Percentiles rank a stretch among this genome's conserved stretches.
Evolutionary conservation across 1,140 invertebrate species (phyloP).

Genomic region (Drosophila subobscura): DNA sequence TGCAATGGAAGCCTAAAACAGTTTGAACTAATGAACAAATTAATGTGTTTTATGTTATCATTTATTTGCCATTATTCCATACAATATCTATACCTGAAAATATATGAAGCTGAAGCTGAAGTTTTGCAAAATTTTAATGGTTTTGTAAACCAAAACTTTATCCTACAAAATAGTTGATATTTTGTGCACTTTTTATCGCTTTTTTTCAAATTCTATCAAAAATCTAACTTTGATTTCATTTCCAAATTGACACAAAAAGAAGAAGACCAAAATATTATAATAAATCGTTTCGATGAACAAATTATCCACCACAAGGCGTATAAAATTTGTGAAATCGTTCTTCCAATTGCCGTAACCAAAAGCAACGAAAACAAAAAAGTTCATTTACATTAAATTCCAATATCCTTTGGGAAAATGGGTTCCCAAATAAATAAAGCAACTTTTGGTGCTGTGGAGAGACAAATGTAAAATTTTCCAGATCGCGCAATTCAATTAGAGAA

Average conservation of each 20-base stretch:
- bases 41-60: no score
- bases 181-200: no score
- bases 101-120: no score
- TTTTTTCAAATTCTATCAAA: no score
- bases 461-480: conserved; percentile 79
- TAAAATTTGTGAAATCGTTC: conserved; percentile 53
- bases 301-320: conserved; percentile 50
- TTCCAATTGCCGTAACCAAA: conserved; percentile 40
- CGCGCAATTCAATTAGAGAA: conserved; percentile 70
- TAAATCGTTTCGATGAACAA: conserved; percentile 58
- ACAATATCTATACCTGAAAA: no score
- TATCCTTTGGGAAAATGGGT: conserved; percentile 12
- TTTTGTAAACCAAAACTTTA: no score
- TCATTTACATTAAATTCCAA: conserved; percentile 64
- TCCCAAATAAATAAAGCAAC: conserved; percentile 70
- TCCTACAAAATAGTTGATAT: no score
- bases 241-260: neutral
- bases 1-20: no score
- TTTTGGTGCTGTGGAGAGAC: conserved; percentile 35
- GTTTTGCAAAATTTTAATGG: no score
- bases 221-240: conserved; percentile 2
- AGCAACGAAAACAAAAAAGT: conserved; percentile 45
- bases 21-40: no score
- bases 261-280: conserved; percentile 27
- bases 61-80: no score